Percentiles rank a stretch among this genome's conserved stretches.
Evolutionary conservation across 2,797 vertebrate genomes (phyloP).

Genomic region (Myioborus miniatus): DNA sequence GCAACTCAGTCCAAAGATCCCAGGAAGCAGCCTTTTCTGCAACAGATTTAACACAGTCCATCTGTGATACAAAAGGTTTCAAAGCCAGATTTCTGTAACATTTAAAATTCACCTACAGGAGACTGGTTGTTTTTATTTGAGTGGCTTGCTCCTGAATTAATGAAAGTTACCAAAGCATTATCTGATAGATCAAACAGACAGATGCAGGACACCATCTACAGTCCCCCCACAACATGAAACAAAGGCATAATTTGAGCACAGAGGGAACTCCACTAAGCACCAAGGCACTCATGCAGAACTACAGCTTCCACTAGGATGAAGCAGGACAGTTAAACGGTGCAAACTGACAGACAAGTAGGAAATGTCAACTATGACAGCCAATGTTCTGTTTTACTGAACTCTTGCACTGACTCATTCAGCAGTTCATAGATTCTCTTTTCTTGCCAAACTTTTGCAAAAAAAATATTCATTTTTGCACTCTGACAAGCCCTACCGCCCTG

Average conservation of each 20-base stretch:
- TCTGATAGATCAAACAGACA: not conserved
- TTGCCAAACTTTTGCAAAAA: not conserved
- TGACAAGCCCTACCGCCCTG: not conserved
- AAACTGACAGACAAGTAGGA: constrained; percentile 13
- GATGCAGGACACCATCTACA: not conserved
- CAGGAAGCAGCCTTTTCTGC: not conserved
- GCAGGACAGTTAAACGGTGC: constrained; percentile 19
- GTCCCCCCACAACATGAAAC: not conserved
- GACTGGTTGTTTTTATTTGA: not conserved
- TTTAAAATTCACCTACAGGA: not conserved
- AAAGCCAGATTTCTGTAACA: not conserved
- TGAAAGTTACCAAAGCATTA: not conserved
- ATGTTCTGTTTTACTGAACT: not conserved
- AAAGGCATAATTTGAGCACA: constrained; percentile 64
- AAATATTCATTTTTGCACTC: not conserved
- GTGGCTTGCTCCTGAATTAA: not conserved
- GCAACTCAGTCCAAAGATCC: not conserved
- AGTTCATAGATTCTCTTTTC: not conserved
- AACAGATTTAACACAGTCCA: not conserved
- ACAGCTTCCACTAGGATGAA: constrained; percentile 36
- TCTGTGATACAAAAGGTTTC: not conserved
- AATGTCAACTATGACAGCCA: not conserved
- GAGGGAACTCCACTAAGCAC: constrained; percentile 20
- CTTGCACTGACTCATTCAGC: not conserved
- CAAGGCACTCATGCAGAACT: constrained; percentile 16